Conservation (phyloP, 1,140 invertebrate species). For the Brachionus manjavacas region DNA sequence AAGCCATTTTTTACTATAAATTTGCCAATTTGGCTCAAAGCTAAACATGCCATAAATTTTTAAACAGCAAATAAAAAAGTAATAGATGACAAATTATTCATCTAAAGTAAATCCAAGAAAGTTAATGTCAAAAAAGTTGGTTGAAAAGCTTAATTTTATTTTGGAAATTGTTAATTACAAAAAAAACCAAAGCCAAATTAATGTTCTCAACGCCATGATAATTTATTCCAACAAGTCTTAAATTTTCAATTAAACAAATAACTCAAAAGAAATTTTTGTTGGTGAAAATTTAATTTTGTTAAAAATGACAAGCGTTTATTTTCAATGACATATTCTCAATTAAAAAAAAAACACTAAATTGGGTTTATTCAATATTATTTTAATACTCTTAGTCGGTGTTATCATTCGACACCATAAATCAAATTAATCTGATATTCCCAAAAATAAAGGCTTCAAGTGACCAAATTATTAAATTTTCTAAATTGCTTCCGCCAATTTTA, state of each 20-base stretch:
- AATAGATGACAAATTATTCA: background rate
- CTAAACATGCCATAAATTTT: background rate
- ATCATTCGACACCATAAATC: background rate
- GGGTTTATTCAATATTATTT: background rate
- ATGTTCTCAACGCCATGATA: background rate
- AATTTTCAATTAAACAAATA: conserved; percentile 3
- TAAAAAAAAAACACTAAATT: background rate
- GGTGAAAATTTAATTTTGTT: background rate
- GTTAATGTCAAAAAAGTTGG: background rate
- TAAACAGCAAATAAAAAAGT: background rate
- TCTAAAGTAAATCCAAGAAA: background rate
- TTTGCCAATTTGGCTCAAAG: background rate
- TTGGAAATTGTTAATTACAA: background rate
- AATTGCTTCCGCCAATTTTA: background rate
- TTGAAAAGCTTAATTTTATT: background rate
- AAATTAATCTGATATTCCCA: background rate
- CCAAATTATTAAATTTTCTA: background rate
- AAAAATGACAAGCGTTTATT: background rate
- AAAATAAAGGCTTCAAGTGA: background rate
- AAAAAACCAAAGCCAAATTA: background rate
- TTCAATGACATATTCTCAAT: background rate
- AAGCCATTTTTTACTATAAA: background rate
- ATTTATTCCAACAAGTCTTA: background rate
- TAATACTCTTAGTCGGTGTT: background rate
- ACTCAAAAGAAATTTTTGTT: background rate